These are phyloP conservation scores for Sebastes goodei DNA, from an alignment of 2,797 vertebrate species.

Conservation along the genomic window DNA sequence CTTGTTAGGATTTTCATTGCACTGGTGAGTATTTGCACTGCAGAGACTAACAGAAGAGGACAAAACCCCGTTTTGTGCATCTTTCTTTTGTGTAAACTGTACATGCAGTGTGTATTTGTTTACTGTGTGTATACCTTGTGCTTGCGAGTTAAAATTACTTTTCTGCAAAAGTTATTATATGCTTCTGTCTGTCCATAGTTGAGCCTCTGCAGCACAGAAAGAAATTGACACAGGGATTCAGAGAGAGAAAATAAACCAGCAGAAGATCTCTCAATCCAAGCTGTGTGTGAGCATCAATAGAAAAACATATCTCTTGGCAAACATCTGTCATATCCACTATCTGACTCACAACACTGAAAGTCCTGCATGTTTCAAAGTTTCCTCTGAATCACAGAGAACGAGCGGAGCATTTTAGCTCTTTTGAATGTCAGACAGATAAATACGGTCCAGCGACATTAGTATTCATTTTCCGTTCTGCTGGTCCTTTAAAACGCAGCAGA, in stretches of 20 bases:
- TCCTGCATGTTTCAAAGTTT: slow-evolving; percentile 54
- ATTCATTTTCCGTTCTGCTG: slow-evolving; percentile 54
- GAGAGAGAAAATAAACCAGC: slow-evolving; percentile 16
- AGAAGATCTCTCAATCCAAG: slow-evolving; percentile 18
- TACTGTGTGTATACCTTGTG: neutral
- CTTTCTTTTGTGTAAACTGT: neutral
- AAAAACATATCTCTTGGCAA: slow-evolving; percentile 58
- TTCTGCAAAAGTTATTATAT: neutral
- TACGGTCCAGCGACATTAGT: slow-evolving; percentile 49
- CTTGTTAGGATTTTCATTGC: slow-evolving; percentile 12
- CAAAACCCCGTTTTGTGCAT: neutral
- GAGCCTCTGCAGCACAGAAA: neutral
- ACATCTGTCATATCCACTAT: slow-evolving; percentile 62
- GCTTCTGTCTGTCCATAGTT: neutral
- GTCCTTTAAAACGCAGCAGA: slow-evolving; percentile 70
- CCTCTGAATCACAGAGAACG: slow-evolving; percentile 49
- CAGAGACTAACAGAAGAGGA: neutral
- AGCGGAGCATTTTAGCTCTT: slow-evolving; percentile 49
- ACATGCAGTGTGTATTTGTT: neutral
- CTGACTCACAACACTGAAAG: slow-evolving; percentile 41
- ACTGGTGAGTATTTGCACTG: slow-evolving; percentile 8
- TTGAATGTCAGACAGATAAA: slow-evolving; percentile 66
- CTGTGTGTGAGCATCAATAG: slow-evolving; percentile 40
- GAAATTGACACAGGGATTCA: slow-evolving; percentile 6
- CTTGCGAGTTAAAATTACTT: neutral